A percentile compares a stretch with the other conserved stretches of the same genome.
These are phyloP conservation scores for Procambarus virginalis DNA, from an alignment of 1,140 invertebrate species.

Conservation along the genomic window DNA sequence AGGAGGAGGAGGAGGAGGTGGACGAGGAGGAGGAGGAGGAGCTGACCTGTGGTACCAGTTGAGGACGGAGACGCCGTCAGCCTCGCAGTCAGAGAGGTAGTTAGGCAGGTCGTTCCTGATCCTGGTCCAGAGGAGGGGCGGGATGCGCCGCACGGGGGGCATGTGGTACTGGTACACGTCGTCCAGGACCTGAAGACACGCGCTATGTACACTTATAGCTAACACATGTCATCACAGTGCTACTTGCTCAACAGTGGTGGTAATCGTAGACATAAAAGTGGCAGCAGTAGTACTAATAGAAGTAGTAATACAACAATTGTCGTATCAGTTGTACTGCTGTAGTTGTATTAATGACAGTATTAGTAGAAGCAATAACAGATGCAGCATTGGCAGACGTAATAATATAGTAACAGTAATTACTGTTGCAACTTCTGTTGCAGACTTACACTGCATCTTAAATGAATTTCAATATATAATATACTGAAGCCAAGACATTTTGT, in stretches of 20 bases:
- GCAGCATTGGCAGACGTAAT: not conserved
- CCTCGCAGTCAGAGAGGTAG: constrained; percentile 96
- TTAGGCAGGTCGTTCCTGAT: constrained; percentile 96
- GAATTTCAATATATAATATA: not conserved
- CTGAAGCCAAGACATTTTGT: no score
- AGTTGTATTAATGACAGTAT: not conserved
- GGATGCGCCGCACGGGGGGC: constrained; percentile 94
- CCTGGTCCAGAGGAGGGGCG: constrained; percentile 95
- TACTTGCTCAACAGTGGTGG: not conserved
- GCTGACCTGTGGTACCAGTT: constrained; percentile 93
- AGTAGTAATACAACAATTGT: not conserved
- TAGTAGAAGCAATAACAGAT: not conserved
- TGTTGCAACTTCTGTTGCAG: no score
- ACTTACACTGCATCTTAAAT: not conserved
- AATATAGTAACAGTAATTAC: not conserved
- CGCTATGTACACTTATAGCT: no score
- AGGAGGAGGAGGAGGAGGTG: no score
- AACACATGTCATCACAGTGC: no score
- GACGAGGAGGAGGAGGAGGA: no score
- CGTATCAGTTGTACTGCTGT: no score
- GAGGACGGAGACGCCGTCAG: constrained; percentile 96
- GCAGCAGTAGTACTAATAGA: not conserved
- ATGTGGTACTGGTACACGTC: constrained; percentile 99
- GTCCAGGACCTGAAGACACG: constrained; percentile 81
- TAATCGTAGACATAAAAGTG: not conserved